Percentiles rank a stretch among this genome's conserved stretches.
These are phyloP conservation scores for Onychomys leucogaster DNA, from an alignment of 2,797 vertebrate genomes.

Conservation along the genomic window DNA sequence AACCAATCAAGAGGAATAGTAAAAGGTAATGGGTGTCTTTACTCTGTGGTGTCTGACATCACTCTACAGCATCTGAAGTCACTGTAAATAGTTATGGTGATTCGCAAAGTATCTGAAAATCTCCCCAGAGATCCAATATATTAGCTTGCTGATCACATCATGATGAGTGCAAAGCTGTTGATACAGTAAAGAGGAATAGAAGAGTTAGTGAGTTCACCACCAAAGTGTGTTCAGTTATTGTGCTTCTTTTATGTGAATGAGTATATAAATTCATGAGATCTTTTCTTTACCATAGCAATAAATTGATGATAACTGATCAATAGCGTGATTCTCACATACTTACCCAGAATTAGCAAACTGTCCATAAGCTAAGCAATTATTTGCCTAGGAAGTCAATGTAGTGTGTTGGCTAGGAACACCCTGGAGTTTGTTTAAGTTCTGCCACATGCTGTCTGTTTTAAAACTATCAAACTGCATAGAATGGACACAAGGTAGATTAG, in stretches of 20 bases:
- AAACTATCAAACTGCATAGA: conserved; percentile 12
- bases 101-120: neutral
- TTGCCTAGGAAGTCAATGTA: neutral
- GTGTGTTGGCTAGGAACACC: neutral
- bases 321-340: neutral
- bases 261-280: neutral
- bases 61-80: neutral
- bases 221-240: neutral
- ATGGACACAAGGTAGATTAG: neutral
- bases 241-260: neutral
- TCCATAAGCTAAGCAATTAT: neutral
- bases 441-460: neutral
- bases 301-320: neutral
- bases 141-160: neutral
- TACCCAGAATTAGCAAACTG: conserved; percentile 19
- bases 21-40: neutral
- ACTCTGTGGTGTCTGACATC: neutral
- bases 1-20: neutral
- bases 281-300: conserved; percentile 40
- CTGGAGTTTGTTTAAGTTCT: conserved; percentile 7
- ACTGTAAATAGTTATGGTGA: neutral
- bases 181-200: neutral
- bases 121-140: neutral
- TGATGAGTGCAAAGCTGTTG: neutral
- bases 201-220: neutral